Base-by-base conservation (phyloP, 2,888 invertebrate species). In the Aporophyla lueneburgensis region DNA sequence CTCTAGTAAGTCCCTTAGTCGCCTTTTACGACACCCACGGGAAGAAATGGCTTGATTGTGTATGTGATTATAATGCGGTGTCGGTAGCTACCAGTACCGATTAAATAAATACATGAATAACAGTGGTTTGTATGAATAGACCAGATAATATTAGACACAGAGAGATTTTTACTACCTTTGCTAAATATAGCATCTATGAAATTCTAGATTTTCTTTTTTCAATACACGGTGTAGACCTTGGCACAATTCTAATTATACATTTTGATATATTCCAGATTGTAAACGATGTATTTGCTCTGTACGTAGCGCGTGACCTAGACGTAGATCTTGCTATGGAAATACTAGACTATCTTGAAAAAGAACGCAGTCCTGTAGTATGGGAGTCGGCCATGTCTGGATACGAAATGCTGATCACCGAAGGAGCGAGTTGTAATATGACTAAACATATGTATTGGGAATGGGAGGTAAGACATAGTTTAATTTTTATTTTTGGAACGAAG, bases 241-340 rank as follows among this genome's bases (percentile, higher is more conserved):
- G 33, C 40, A 33, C 2, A 14, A 21, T 56, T 33, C 56, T 76
- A 67, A 78, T 58, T 53, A 54, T 67, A 80, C 49, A 49, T 16
- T 69, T 49, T 69, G 21, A 62, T 69, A 0, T 7, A 67, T 92
- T 93, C 14, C 91, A 96, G 96, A 95, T 96, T 46, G 95, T 94
- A 0, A 96, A 95, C 76, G 96, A 96, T 68, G 92, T 93, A 0
- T 92, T 96, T n/a, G 96, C 95, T 40, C 87, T 96, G 0, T 95
- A 93, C 81, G 92, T 92, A n/a, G 93, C 96, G 1, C 94, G 94
- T 16, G 94, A 94, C 21, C 83, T 96, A 16, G 85, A 88, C 6
- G 86, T 92, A 0, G 82, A 91, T 1, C 85, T 94, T 0, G 94
- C 95, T 0, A 90, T 91, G 80, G 92, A 93, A 6, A 88, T 96